Conservation (phyloP, 2,113 vertebrate genomes). For the Laterallus jamaicensis region DNA sequence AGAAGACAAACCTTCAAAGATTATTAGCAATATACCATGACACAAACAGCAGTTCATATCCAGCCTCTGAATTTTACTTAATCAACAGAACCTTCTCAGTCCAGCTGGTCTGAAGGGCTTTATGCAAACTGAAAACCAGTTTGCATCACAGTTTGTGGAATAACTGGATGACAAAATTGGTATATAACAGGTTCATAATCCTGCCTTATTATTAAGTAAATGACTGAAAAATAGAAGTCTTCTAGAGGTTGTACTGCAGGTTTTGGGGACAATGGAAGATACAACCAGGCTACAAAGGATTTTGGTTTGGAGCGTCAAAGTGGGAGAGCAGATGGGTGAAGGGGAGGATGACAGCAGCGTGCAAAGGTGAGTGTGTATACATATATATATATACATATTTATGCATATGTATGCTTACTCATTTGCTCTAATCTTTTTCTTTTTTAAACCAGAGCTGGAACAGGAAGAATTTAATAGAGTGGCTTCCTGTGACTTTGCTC, state of each 20-base stretch:
- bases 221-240: background rate
- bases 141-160: background rate
- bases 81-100: background rate
- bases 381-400: background rate
- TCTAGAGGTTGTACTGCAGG: background rate
- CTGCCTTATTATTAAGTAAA: background rate
- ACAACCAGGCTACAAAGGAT: background rate
- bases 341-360: background rate
- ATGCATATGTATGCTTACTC: background rate
- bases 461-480: background rate
- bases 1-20: background rate
- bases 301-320: background rate
- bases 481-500: background rate
- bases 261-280: background rate
- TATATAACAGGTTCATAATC: rapidly evolving
- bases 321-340: background rate
- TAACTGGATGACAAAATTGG: background rate
- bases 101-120: background rate
- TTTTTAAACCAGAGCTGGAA: background rate
- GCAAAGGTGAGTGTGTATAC: background rate
- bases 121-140: background rate
- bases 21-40: background rate
- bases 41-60: background rate
- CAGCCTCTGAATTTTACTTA: background rate
- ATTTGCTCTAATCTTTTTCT: background rate